These are phyloP conservation scores for Clitarchus hookeri DNA, from an alignment of 2,888 invertebrate species.

Conservation along the genomic window DNA sequence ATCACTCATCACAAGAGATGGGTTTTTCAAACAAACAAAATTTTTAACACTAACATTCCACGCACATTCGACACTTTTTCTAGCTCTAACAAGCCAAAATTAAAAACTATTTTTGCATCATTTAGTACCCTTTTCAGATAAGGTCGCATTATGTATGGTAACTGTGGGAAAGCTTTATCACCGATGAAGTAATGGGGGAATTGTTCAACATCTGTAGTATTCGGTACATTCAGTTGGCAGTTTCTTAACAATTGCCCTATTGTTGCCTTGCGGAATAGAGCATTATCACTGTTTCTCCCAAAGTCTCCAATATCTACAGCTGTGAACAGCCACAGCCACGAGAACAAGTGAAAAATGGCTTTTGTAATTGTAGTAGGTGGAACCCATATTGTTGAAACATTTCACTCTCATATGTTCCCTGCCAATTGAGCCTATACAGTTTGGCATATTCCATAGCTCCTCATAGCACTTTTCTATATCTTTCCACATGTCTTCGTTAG, in stretches of 20 bases:
- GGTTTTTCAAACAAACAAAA: constrained; percentile 29
- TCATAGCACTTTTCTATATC: constrained; percentile 15
- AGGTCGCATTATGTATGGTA: constrained; percentile 31
- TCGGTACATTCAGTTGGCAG: constrained; percentile 27
- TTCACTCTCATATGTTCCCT: background rate
- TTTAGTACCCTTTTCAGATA: constrained; percentile 32
- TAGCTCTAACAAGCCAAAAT: constrained; percentile 35
- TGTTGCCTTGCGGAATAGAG: background rate
- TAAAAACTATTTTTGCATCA: constrained; percentile 29
- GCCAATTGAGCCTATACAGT: constrained; percentile 23
- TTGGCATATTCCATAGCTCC: constrained; percentile 30
- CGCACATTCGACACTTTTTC: constrained; percentile 36
- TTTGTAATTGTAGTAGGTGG: constrained; percentile 6
- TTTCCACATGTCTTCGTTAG: constrained; percentile 2
- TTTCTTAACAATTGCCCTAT: constrained; percentile 3
- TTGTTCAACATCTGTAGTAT: background rate
- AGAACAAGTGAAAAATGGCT: constrained; percentile 23
- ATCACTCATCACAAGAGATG: background rate
- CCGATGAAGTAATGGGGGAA: constrained; percentile 34
- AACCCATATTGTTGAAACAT: background rate
- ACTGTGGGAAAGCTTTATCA: constrained; percentile 38
- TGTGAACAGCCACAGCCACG: constrained; percentile 25
- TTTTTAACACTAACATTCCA: constrained; percentile 32
- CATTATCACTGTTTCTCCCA: constrained; percentile 29
- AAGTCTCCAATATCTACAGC: constrained; percentile 27